Conservation (phyloP, 2,113 vertebrate species). For the Telmatochromis sp. region DNA sequence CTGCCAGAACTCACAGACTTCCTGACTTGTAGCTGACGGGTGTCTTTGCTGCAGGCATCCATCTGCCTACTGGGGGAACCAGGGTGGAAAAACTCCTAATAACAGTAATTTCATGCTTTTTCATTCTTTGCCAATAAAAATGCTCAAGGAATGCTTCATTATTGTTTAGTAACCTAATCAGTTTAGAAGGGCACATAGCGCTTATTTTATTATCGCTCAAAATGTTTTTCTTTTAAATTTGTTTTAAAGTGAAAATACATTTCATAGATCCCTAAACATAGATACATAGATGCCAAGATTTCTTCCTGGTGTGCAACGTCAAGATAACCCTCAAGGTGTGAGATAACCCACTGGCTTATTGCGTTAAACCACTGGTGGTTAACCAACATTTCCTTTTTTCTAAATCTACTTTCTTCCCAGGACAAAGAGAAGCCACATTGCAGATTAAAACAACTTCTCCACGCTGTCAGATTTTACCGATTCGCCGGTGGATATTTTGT, state of each 20-base stretch:
- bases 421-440: not conserved
- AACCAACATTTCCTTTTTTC: not conserved
- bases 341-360: not conserved
- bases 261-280: not conserved
- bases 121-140: not conserved
- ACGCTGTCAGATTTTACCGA: not conserved
- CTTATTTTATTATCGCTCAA: not conserved
- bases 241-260: not conserved
- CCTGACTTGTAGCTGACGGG: conserved; percentile 8
- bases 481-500: not conserved
- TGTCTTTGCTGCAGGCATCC: not conserved
- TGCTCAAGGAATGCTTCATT: not conserved
- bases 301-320: not conserved
- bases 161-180: not conserved
- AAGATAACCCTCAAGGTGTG: not conserved
- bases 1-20: not conserved
- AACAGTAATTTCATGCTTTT: not conserved
- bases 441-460: not conserved
- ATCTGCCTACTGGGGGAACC: not conserved
- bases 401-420: not conserved
- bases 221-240: not conserved
- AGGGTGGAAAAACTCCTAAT: not conserved
- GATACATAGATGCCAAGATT: not conserved
- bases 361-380: not conserved
- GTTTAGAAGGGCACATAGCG: not conserved